Conservation (phyloP, 2,113 vertebrate species). For the Condylura cristata region DNA sequence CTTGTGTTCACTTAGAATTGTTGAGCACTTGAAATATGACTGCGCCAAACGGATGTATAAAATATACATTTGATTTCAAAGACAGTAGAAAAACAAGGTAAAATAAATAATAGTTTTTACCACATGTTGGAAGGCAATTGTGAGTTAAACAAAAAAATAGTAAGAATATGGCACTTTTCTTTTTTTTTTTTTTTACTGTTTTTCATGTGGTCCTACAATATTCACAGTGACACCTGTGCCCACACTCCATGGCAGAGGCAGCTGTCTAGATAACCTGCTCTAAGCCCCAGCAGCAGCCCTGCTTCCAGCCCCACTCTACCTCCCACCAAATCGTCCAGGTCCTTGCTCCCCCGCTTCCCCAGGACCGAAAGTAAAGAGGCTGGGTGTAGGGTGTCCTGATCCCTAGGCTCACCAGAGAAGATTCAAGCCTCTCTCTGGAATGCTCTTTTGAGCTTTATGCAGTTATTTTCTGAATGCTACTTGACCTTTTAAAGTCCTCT, state of each 20-base stretch:
- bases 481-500: constrained; percentile 55
- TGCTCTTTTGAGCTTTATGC: not conserved
- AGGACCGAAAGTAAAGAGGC: not conserved
- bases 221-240: too few species aligned
- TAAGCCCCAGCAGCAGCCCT: not conserved
- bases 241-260: not conserved
- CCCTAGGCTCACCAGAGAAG: not conserved
- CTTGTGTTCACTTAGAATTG: not conserved
- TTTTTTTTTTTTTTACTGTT: not conserved
- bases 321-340: not conserved
- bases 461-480: constrained; percentile 33
- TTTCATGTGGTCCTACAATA: not conserved
- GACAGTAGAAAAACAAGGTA: not conserved
- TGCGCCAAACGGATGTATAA: not conserved
- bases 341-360: not conserved
- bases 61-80: not conserved
- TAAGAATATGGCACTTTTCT: not conserved
- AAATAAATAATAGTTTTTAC: not conserved
- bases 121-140: constrained; percentile 30
- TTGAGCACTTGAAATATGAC: not conserved
- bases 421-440: constrained; percentile 24
- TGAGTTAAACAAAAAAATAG: constrained; percentile 18
- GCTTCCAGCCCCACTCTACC: not conserved
- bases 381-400: not conserved
- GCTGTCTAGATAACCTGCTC: fast-evolving